Base-by-base conservation (phyloP, 2,797 vertebrate genomes). In the Cyprinodon diabolis region DNA sequence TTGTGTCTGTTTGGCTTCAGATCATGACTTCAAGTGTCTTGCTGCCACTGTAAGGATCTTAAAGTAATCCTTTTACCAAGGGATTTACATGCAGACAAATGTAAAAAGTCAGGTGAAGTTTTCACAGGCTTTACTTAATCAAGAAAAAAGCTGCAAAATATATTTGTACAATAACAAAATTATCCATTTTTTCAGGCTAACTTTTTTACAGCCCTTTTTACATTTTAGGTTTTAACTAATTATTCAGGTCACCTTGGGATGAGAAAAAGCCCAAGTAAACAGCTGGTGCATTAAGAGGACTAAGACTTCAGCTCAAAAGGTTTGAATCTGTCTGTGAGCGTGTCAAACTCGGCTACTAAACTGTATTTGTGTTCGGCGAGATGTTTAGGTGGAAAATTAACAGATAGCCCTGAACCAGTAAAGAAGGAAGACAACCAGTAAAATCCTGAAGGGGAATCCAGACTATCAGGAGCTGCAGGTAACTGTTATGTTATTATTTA, bases 11-110 rank as follows among this genome's bases (percentile, higher is more conserved):
- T 68, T 85, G 80, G 69, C 75, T 72, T 65, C 69, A 73, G 72
- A 65, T 76, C 74, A 75, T 84, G 66, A 63, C 89, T 86, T 88
- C 66, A 83, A 78, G 81, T 87, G 89, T 89, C 88, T 89, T 76
- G 76, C 77, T 86, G 83, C 74, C 58, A 68, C 77, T 68, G 58
- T 91, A 93, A 94, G 90, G 85, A 84, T 89, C 90, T 94, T 95
- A 93, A 82, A 82, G 84, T 94, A 94, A 94, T 94, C 92, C 90
- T 72, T 78, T 87, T 73, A 68, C 75, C 60, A 87, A 55, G 79
- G 81, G 93, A 93, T 93, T 90, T 89, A 89, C 76, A 77, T 70
- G 49, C 75, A 88, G 85, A 87, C 88, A 93, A 79, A 85, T 87
- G 72, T 60, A 40, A 48, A 79, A 62, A 74, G 66, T 52, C 76